Evolutionary conservation across 2,113 vertebrate genomes (phyloP).

Genomic region (Hoplias malabaricus): DNA sequence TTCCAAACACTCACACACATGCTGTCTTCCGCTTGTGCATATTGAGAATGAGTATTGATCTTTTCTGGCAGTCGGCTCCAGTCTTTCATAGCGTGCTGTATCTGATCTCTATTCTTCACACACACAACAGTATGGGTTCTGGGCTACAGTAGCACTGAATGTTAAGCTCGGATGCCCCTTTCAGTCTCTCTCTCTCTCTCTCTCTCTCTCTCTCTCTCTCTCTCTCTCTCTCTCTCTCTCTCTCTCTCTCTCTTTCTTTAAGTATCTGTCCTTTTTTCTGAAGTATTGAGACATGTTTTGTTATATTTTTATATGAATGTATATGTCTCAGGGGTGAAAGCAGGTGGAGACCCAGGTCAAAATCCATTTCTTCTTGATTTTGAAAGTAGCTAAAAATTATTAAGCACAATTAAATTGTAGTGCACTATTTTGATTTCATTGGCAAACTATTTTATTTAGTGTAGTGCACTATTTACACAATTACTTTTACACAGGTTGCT

Average conservation of each 20-base stretch:
- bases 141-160: conserved; percentile 34
- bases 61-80: conserved; percentile 29
- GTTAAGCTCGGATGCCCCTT: not conserved
- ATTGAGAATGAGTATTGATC: conserved; percentile 52
- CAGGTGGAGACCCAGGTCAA: too few species aligned
- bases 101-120: conserved; percentile 48
- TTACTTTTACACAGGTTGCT: too few species aligned
- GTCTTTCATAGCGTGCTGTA: conserved; percentile 42
- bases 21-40: conserved; percentile 32
- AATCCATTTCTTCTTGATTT: too few species aligned
- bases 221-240: not conserved
- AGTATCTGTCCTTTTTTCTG: not conserved
- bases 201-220: not conserved
- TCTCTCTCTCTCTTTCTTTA: not conserved
- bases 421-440: too few species aligned
- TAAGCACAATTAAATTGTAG: too few species aligned
- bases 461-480: too few species aligned
- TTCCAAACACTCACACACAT: not conserved
- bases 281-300: too few species aligned
- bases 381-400: too few species aligned
- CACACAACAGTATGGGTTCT: conserved; percentile 35
- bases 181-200: not conserved
- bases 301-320: too few species aligned
- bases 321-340: too few species aligned
- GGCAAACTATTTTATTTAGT: too few species aligned